Conservation (phyloP, 2,888 invertebrate genomes). For the Tipula lateralis region DNA sequence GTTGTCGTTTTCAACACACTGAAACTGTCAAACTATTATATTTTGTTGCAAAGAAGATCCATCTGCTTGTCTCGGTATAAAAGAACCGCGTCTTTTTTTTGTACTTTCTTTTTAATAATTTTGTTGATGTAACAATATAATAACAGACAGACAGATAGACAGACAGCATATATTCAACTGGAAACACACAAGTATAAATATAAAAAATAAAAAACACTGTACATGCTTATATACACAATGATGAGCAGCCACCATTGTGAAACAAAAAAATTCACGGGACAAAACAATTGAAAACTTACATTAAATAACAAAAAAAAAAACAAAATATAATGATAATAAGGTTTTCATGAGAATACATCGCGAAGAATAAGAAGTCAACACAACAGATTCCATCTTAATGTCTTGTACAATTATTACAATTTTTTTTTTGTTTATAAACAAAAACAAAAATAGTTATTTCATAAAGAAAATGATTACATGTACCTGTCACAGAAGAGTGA, state of each 20-base stretch:
- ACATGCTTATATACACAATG: too few species aligned
- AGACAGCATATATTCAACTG: not conserved
- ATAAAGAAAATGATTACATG: slow-evolving; percentile 24
- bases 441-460: slow-evolving; percentile 1
- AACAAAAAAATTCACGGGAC: not conserved
- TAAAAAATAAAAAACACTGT: not conserved
- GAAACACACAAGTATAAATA: not conserved
- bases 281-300: slow-evolving; percentile 1
- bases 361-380: not conserved
- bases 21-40: not conserved
- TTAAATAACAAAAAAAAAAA: not conserved
- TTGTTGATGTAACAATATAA: not conserved
- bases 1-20: not conserved
- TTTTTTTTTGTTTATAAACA: slow-evolving; percentile 19
- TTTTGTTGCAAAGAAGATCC: not conserved
- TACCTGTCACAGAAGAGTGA: slow-evolving; percentile 45
- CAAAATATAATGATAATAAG: not conserved
- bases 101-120: slow-evolving; percentile 14
- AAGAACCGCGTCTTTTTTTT: not conserved
- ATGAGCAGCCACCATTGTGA: slow-evolving; percentile 7
- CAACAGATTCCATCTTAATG: slow-evolving; percentile 11
- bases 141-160: not conserved
- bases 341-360: not conserved
- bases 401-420: slow-evolving; percentile 24
- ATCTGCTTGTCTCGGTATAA: not conserved